Percentiles rank a stretch among this genome's conserved stretches.
These are phyloP conservation scores for Coryphaenoides rupestris DNA, from an alignment of 2,113 vertebrate species.

Conservation along the genomic window DNA sequence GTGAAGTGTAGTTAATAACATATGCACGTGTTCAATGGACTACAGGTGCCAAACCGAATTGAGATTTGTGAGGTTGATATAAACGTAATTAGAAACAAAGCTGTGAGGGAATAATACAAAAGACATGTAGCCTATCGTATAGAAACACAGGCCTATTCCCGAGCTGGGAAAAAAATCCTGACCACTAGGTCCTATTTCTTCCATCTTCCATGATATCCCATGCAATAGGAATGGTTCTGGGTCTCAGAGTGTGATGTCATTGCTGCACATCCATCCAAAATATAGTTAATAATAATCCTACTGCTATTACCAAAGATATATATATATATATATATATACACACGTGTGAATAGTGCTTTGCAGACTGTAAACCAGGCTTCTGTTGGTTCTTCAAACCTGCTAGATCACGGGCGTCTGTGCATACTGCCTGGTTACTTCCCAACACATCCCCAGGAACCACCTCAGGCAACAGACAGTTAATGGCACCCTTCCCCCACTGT, in stretches of 20 bases:
- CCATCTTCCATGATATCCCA: background rate
- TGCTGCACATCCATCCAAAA: constrained; percentile 1
- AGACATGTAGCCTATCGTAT: background rate
- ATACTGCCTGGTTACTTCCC: constrained; percentile 57
- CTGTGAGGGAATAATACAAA: too few species aligned
- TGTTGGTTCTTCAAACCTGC: constrained; percentile 47
- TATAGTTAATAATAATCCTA: background rate
- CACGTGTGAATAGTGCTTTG: background rate
- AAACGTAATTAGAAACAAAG: too few species aligned
- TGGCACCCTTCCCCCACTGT: constrained; percentile 19
- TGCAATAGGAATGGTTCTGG: too few species aligned
- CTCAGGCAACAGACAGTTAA: constrained; percentile 67
- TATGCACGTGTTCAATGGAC: too few species aligned
- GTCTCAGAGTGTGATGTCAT: too few species aligned
- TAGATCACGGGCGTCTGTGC: constrained; percentile 31
- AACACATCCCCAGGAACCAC: constrained; percentile 61
- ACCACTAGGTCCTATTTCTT: background rate
- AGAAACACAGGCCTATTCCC: background rate
- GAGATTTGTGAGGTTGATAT: too few species aligned
- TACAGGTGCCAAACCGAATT: too few species aligned
- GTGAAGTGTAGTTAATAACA: too few species aligned
- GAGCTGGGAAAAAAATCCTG: background rate
- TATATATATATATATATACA: background rate
- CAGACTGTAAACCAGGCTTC: constrained; percentile 13
- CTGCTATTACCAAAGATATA: background rate